A percentile compares a stretch with the other conserved stretches of the same genome.
Evolutionary conservation across 2,888 invertebrate species (phyloP).

Genomic region (Meiosimyza platycephala): DNA sequence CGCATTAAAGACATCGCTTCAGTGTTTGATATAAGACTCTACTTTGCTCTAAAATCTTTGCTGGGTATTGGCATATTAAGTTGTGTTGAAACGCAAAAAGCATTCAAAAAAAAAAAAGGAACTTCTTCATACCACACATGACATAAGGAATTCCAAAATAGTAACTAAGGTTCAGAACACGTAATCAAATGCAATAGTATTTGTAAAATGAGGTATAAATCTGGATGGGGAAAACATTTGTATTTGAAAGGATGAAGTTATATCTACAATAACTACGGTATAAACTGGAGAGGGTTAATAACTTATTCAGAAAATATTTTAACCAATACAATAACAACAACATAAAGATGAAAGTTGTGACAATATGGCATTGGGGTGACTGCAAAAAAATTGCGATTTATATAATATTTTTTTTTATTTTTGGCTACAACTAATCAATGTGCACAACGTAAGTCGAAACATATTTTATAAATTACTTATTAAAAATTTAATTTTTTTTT

Average conservation of each 20-base stretch:
- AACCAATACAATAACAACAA: conserved; percentile 10
- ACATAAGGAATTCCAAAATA: no score
- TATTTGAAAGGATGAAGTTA: no score
- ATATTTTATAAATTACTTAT: no score
- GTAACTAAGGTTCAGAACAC: no score
- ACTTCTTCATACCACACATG: no score
- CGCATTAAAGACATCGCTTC: background rate
- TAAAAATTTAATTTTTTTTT: no score
- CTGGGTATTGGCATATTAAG: conserved; percentile 23
- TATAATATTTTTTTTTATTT: no score
- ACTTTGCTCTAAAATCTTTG: conserved; percentile 1
- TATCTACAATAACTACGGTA: no score
- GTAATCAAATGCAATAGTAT: no score
- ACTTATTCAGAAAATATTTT: conserved; percentile 18
- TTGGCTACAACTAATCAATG: no score
- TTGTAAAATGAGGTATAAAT: background rate
- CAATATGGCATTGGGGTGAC: background rate
- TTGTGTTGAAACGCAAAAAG: background rate
- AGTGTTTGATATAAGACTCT: background rate
- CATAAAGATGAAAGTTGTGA: background rate
- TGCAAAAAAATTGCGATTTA: no score
- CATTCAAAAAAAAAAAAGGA: background rate
- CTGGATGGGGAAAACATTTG: background rate
- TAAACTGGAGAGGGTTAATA: conserved; percentile 22
- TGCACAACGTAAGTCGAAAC: no score